A percentile compares a stretch with the other conserved stretches of the same genome.
These are phyloP conservation scores for Sciurus niger DNA, from an alignment of 2,113 vertebrate genomes.

Conservation along the genomic window DNA sequence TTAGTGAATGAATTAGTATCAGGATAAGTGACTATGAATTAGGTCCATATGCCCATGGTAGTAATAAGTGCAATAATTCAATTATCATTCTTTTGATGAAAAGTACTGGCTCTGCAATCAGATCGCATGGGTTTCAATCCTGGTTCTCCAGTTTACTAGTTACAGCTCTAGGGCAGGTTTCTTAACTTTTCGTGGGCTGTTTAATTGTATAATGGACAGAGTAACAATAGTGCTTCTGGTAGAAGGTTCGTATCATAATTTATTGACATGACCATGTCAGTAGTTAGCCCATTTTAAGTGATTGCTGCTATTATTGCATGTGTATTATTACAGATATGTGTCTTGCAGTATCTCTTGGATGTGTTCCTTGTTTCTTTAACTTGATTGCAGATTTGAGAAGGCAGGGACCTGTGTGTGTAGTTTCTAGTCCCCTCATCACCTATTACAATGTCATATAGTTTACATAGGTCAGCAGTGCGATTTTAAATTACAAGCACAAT, in stretches of 20 bases:
- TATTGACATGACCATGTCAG: not conserved
- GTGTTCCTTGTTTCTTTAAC: not conserved
- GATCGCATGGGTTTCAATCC: not conserved
- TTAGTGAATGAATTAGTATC: not conserved
- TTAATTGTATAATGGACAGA: not conserved
- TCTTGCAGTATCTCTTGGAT: not conserved
- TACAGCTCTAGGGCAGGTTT: not conserved
- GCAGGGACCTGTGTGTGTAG: not conserved
- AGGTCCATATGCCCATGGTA: not conserved
- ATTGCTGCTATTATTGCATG: not conserved
- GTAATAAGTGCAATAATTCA: slow-evolving; percentile 48
- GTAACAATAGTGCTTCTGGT: not conserved
- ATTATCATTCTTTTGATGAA: slow-evolving; percentile 13
- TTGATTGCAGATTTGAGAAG: not conserved
- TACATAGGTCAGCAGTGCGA: not conserved
- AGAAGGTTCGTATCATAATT: slow-evolving; percentile 22
- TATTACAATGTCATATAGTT: slow-evolving; percentile 15
- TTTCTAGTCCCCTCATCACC: not conserved
- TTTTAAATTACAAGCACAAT: slow-evolving; percentile 31
- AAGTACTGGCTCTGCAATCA: not conserved
- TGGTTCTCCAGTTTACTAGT: not conserved
- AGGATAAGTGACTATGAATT: slow-evolving; percentile 14
- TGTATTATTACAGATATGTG: not conserved
- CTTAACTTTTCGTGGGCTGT: not conserved
- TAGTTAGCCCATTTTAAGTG: not conserved